These are phyloP conservation scores for Strongylocentrotus purpuratus DNA, from an alignment of 35 echinoderm and acorn worm species.

Conservation along the genomic window DNA sequence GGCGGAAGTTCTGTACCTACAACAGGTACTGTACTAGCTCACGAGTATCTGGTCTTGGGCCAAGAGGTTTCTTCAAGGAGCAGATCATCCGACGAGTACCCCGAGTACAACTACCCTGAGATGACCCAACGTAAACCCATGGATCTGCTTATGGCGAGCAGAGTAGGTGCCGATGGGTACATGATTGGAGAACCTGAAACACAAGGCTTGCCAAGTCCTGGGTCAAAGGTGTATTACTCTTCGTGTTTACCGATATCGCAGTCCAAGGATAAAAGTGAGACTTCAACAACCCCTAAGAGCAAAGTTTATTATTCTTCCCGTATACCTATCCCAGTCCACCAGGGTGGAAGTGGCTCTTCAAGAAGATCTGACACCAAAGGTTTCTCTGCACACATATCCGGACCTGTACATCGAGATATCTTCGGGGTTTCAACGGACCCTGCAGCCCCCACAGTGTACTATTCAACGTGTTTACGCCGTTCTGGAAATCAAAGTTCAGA, in stretches of 20 bases:
- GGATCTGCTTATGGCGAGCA: not conserved
- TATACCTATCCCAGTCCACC: too few species aligned
- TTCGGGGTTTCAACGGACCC: too few species aligned
- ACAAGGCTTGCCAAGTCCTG: not conserved
- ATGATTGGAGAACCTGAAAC: not conserved
- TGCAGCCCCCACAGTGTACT: not conserved
- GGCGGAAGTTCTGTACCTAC: not conserved
- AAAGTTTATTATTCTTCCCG: too few species aligned
- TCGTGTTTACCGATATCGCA: not conserved
- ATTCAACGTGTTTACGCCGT: not conserved
- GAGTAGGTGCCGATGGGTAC: not conserved
- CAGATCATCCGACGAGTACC: not conserved
- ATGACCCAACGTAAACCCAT: not conserved
- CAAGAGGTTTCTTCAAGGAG: not conserved
- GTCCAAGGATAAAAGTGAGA: not conserved
- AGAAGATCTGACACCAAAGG: not conserved
- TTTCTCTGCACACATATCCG: not conserved
- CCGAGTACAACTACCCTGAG: not conserved
- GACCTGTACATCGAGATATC: not conserved
- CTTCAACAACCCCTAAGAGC: too few species aligned
- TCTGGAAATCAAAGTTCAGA: not conserved
- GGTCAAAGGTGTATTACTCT: not conserved
- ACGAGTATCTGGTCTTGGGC: not conserved
- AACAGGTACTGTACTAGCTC: not conserved
- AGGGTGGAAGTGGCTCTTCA: not conserved